A percentile compares a stretch with the other conserved stretches of the same genome.
Evolutionary conservation across 1,140 invertebrate genomes (phyloP).

Genomic region (Panagrolaimus sp.): DNA sequence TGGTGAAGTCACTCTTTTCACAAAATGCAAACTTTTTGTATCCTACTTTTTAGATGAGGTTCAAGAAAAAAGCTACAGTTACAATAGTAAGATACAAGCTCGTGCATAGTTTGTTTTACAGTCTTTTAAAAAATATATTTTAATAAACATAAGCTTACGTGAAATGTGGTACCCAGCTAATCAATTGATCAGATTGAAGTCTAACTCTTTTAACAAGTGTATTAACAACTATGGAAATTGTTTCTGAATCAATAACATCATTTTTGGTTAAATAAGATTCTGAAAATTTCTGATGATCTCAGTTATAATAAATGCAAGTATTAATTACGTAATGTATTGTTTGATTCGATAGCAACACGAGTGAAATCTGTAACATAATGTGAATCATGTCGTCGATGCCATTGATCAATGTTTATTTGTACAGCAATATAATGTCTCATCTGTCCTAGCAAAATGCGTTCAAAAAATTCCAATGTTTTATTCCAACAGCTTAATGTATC

Average conservation of each 20-base stretch:
- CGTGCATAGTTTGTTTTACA: too few species aligned
- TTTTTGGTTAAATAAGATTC: slow-evolving; percentile 23
- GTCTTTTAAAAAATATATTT: too few species aligned
- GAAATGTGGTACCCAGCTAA: slow-evolving; percentile 35
- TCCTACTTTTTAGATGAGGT: too few species aligned
- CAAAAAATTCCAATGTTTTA: slow-evolving; percentile 41
- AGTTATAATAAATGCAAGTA: not conserved
- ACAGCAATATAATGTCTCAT: slow-evolving; percentile 49
- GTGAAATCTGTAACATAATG: slow-evolving; percentile 38
- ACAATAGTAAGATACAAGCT: too few species aligned
- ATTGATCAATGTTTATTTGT: slow-evolving; percentile 51
- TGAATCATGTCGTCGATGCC: slow-evolving; percentile 30
- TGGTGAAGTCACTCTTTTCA: too few species aligned
- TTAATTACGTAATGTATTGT: slow-evolving; percentile 28
- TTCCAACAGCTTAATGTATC: slow-evolving; percentile 38
- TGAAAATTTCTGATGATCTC: slow-evolving; percentile 11
- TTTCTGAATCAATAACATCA: slow-evolving; percentile 29
- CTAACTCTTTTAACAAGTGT: slow-evolving; percentile 31
- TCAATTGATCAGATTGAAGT: slow-evolving; percentile 32
- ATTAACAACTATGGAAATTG: slow-evolving; percentile 29
- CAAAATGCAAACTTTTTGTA: too few species aligned
- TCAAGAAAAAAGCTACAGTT: too few species aligned
- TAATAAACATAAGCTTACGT: slow-evolving; percentile 24
- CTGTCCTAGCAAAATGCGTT: slow-evolving; percentile 38
- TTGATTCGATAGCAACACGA: slow-evolving; percentile 21